These are phyloP conservation scores for Eulemur mongoz DNA, from an alignment of 2,797 vertebrate genomes.

Conservation along the genomic window DNA sequence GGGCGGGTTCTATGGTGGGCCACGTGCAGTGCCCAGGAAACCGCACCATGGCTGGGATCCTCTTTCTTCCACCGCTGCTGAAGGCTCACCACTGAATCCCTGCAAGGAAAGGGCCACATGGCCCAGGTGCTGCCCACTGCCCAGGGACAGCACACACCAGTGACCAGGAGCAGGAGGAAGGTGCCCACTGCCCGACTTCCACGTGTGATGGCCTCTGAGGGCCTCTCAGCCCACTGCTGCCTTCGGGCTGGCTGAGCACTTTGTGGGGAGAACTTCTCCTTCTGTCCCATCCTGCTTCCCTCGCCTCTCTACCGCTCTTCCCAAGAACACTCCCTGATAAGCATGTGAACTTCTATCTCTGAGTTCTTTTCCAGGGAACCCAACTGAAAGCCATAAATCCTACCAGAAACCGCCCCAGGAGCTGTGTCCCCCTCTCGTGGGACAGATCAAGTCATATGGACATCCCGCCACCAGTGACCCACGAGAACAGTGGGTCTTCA, in stretches of 20 bases:
- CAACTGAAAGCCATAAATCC: not conserved
- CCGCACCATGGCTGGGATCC: fast-evolving
- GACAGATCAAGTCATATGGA: not conserved
- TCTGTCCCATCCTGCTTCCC: not conserved
- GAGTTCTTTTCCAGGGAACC: not conserved
- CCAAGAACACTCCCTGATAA: not conserved
- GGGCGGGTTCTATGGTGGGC: fast-evolving
- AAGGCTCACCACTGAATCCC: not conserved
- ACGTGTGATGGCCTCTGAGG: not conserved
- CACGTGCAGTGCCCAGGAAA: fast-evolving
- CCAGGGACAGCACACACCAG: not conserved
- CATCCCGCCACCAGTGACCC: not conserved
- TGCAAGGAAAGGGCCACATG: not conserved
- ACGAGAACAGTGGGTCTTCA: not conserved
- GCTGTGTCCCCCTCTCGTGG: fast-evolving
- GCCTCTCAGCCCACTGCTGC: not conserved
- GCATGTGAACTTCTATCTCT: not conserved
- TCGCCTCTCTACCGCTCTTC: not conserved
- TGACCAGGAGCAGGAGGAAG: not conserved
- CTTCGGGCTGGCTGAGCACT: not conserved
- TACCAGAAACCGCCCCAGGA: not conserved
- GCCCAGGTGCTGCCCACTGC: not conserved
- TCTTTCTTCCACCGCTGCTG: not conserved
- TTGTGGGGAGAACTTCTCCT: too few relatives aligned
- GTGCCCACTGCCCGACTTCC: not conserved